Conservation (phyloP, 1,140 invertebrate genomes). For the Mercenaria mercenaria region DNA sequence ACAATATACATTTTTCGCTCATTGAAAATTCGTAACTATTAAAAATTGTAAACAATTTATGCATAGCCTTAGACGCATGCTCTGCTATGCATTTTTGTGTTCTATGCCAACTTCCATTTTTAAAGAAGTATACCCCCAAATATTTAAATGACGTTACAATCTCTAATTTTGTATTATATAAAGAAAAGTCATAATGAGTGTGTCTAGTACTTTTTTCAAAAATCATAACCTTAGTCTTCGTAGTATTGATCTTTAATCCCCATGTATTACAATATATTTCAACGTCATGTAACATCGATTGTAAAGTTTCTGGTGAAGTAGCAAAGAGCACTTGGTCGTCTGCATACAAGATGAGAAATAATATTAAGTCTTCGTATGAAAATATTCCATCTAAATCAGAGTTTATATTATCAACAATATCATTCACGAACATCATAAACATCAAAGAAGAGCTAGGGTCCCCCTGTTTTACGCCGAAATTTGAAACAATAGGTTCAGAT, state of each 20-base stretch:
- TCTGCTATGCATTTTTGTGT: conserved; percentile 22
- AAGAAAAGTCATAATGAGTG: not conserved
- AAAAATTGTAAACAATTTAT: conserved; percentile 24
- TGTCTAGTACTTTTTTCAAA: not conserved
- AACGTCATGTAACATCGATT: conserved; percentile 10
- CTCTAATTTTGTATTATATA: not conserved
- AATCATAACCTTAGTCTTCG: conserved; percentile 17
- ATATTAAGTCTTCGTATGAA: not conserved
- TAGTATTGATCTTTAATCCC: not conserved
- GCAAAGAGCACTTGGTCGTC: conserved; percentile 4
- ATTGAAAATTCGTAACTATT: not conserved
- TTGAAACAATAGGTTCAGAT: not conserved
- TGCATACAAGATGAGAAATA: not conserved
- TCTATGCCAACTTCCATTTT: conserved; percentile 14
- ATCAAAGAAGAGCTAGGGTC: conserved; percentile 16
- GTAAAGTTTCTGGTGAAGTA: not conserved
- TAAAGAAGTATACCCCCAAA: too few species aligned
- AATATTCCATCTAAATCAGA: conserved; percentile 25
- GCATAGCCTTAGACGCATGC: not conserved
- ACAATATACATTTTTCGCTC: conserved; percentile 5
- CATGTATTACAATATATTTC: conserved; percentile 23
- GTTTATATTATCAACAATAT: conserved; percentile 29
- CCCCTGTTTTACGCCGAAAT: conserved; percentile 19
- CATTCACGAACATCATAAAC: conserved; percentile 35
- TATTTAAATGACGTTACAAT: too few species aligned